Conservation (phyloP, 2,888 invertebrate genomes). For the Microctonus aethiopoides region DNA sequence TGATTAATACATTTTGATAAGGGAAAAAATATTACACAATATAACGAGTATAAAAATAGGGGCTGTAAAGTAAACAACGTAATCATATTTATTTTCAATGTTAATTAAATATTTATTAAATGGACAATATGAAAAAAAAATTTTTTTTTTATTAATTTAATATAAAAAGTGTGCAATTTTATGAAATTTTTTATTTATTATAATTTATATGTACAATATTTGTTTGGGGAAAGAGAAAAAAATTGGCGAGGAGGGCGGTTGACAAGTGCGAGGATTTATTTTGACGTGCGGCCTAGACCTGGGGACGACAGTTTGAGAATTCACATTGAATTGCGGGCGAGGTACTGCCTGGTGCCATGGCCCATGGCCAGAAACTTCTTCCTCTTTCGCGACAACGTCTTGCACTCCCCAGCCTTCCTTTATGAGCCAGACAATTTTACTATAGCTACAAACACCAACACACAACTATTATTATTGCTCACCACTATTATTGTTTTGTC, state of each 20-base stretch:
- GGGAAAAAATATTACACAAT: too few species aligned
- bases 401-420: neutral
- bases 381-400: neutral
- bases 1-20: too few species aligned
- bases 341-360: constrained; percentile 58
- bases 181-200: too few species aligned
- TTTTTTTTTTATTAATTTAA: too few species aligned
- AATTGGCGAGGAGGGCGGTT: neutral
- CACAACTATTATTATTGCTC: constrained; percentile 27
- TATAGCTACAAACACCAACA: neutral
- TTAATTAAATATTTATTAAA: too few species aligned
- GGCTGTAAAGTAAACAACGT: too few species aligned
- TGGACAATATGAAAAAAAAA: too few species aligned
- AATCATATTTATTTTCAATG: too few species aligned
- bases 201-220: too few species aligned
- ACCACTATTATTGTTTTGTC: constrained; percentile 49
- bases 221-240: neutral
- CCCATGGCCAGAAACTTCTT: constrained; percentile 54
- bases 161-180: too few species aligned
- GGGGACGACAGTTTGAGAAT: neutral
- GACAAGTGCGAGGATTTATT: constrained; percentile 33
- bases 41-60: too few species aligned
- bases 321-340: constrained; percentile 30
- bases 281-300: constrained; percentile 36
- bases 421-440: constrained; percentile 47